phyloP scores from a whole-genome alignment of 2,113 vertebrate species.

The Catharus minimus region DNA sequence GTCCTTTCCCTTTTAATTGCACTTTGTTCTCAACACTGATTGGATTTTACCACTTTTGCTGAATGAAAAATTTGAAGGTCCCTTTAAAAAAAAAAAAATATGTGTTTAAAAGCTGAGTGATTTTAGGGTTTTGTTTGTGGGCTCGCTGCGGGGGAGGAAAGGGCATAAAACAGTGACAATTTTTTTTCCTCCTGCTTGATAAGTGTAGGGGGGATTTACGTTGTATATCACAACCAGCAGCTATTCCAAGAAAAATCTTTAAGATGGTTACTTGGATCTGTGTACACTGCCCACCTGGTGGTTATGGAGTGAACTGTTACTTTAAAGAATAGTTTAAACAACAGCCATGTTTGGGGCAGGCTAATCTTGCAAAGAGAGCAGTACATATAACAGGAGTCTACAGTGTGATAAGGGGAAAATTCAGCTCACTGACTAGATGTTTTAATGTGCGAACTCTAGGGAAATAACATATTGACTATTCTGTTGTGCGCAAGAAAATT shows the following conservation, averaged over 20 bases:
- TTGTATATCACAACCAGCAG: slow-evolving; percentile 51
- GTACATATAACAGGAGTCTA: slow-evolving; percentile 94
- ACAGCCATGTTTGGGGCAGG: slow-evolving; percentile 99
- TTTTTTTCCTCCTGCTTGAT: neutral
- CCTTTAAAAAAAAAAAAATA: neutral
- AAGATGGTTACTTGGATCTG: slow-evolving; percentile 77
- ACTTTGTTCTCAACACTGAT: neutral
- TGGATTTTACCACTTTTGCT: neutral
- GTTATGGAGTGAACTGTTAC: slow-evolving; percentile 94
- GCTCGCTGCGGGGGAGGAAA: neutral
- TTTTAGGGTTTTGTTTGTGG: neutral
- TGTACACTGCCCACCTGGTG: slow-evolving; percentile 97
- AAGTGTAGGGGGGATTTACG: neutral
- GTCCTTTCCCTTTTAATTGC: neutral
- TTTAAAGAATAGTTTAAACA: slow-evolving; percentile 97
- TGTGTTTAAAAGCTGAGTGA: neutral
- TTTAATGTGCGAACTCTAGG: slow-evolving; percentile 98
- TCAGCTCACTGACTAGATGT: slow-evolving; percentile 89
- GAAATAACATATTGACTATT: slow-evolving; percentile 97
- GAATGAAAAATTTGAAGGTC: neutral
- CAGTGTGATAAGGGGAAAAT: slow-evolving; percentile 95
- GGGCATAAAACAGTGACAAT: neutral
- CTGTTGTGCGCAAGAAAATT: slow-evolving; percentile 85
- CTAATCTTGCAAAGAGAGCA: slow-evolving; percentile 97
- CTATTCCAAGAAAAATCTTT: slow-evolving; percentile 66